Conservation (phyloP, 2,888 invertebrate species). For the Helleia helle region DNA sequence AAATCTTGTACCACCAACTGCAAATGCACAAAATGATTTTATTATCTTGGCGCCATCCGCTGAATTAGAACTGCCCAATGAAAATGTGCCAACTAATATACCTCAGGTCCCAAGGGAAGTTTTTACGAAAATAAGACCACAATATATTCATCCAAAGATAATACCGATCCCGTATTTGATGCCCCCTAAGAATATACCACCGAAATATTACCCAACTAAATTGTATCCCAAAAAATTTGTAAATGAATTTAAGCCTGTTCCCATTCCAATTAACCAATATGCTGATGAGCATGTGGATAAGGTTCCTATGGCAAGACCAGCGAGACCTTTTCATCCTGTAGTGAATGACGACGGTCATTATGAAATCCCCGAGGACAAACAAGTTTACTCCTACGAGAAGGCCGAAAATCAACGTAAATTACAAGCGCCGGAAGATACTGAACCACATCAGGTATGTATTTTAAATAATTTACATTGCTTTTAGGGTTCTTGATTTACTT, state of each 20-base stretch:
- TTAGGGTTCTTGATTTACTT: no score
- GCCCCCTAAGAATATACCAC: constrained; percentile 32
- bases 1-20: constrained; percentile 44
- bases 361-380: constrained; percentile 45
- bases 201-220: constrained; percentile 60
- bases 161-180: constrained; percentile 36
- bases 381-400: constrained; percentile 57
- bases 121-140: constrained; percentile 30
- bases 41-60: constrained; percentile 47
- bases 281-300: constrained; percentile 36
- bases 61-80: constrained; percentile 50
- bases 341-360: constrained; percentile 37
- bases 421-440: constrained; percentile 32
- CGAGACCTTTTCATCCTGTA: constrained; percentile 47
- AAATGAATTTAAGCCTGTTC: constrained; percentile 57
- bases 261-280: constrained; percentile 51
- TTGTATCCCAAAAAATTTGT: constrained; percentile 75
- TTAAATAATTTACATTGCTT: no score
- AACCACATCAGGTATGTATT: constrained; percentile 14
- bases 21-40: constrained; percentile 46
- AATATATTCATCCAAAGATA: constrained; percentile 27
- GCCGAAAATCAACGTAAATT: constrained; percentile 65
- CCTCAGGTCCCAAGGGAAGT: not conserved
- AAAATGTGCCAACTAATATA: constrained; percentile 10
- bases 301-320: constrained; percentile 58